These are phyloP conservation scores for Hydrolagus colliei DNA, from an alignment of 2,797 vertebrate genomes.

Conservation along the genomic window DNA sequence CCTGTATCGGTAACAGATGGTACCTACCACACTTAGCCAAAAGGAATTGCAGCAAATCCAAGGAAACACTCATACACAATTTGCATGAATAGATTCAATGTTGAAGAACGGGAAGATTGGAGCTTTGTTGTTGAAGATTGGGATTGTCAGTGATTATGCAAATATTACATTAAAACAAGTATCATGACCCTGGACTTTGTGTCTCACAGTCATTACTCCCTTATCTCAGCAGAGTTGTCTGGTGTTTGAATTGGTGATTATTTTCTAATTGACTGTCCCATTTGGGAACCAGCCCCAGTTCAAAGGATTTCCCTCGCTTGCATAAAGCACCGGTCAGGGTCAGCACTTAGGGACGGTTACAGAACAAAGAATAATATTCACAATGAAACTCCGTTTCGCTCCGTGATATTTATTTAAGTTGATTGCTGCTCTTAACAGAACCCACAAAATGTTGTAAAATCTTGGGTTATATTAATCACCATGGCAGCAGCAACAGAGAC, in stretches of 20 bases:
- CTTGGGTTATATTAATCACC: background rate
- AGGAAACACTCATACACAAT: background rate
- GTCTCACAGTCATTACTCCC: background rate
- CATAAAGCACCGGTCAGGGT: background rate
- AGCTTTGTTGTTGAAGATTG: background rate
- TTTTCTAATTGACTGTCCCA: background rate
- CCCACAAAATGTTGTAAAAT: background rate
- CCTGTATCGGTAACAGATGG: constrained; percentile 51
- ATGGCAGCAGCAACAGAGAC: background rate
- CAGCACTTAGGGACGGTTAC: background rate
- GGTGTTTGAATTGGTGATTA: background rate
- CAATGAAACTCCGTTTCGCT: background rate
- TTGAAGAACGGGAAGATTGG: background rate
- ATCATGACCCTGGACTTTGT: background rate
- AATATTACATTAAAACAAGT: constrained; percentile 13
- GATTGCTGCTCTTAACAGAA: background rate
- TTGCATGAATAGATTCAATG: background rate
- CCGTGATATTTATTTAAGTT: background rate
- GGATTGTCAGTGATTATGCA: background rate
- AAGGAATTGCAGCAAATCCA: background rate
- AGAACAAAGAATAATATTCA: background rate
- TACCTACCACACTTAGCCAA: constrained; percentile 35
- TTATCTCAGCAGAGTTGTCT: background rate
- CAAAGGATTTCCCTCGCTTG: background rate
- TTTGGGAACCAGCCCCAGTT: too few species aligned